These are phyloP conservation scores for Psittacula echo DNA, from an alignment of 2,797 vertebrate genomes.

Conservation along the genomic window DNA sequence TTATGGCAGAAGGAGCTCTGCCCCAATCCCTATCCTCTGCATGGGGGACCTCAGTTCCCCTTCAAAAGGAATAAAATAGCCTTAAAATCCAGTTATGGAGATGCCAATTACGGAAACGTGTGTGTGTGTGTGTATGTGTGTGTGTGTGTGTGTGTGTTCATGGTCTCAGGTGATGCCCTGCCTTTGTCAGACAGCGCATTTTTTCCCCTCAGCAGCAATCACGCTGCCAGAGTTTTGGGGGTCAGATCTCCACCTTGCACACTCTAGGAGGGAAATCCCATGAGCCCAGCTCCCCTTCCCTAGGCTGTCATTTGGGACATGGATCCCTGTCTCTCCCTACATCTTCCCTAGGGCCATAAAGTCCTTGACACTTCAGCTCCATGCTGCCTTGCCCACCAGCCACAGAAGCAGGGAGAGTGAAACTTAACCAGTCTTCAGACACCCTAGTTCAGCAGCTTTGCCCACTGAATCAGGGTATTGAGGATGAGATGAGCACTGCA, in stretches of 20 bases:
- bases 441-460: neutral
- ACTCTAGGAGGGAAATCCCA: neutral
- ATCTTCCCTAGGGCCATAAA: neutral
- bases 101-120: neutral
- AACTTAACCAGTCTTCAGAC: neutral
- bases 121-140: too few relatives aligned
- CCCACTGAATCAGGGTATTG: neutral
- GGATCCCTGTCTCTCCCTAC: neutral
- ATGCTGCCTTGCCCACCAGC: fast-evolving
- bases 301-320: neutral
- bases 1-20: neutral
- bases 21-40: neutral
- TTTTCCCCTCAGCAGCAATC: neutral
- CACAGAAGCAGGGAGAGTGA: neutral
- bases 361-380: neutral
- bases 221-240: neutral
- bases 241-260: fast-evolving
- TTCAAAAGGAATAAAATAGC: neutral
- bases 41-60: neutral
- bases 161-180: neutral
- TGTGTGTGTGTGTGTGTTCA: fast-evolving
- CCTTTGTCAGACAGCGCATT: neutral
- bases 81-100: neutral
- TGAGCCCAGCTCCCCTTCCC: neutral
- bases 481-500: neutral